phyloP scores from a whole-genome alignment of 1,140 invertebrate genomes.

The Sesamia nonagrioides region DNA sequence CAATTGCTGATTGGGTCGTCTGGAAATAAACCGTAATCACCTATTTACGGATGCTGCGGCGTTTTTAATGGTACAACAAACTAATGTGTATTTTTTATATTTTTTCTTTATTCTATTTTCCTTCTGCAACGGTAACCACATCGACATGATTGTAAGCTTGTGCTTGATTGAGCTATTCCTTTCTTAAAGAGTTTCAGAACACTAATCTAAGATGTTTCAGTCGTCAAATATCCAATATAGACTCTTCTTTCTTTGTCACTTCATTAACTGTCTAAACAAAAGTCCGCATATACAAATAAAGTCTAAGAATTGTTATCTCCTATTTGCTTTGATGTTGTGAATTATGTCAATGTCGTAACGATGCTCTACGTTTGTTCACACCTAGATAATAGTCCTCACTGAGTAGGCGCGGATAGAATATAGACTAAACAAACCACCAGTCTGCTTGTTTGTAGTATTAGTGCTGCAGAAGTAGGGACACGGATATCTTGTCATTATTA shows the following conservation, averaged over 20 bases:
- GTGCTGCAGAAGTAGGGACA: background rate
- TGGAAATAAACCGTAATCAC: constrained; percentile 34
- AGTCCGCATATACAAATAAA: background rate
- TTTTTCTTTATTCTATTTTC: too few species aligned
- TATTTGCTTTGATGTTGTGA: constrained; percentile 42
- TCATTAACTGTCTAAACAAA: background rate
- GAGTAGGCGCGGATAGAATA: constrained; percentile 14
- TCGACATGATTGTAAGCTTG: background rate
- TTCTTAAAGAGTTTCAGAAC: background rate
- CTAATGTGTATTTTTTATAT: too few species aligned
- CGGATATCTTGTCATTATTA: background rate
- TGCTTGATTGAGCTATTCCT: background rate
- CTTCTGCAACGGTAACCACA: background rate
- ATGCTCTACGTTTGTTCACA: background rate
- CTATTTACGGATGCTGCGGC: constrained; percentile 20
- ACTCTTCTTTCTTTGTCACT: constrained; percentile 6
- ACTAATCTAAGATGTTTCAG: constrained; percentile 3
- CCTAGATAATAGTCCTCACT: background rate
- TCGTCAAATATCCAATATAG: constrained; percentile 5
- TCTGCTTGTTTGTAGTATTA: background rate
- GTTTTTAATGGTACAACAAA: constrained; percentile 1
- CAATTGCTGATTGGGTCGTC: constrained; percentile 4
- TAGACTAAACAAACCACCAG: constrained; percentile 18
- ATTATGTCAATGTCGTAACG: constrained; percentile 29
- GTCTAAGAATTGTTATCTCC: constrained; percentile 7